Conservation (phyloP, 2,113 vertebrate genomes). For the Chaetura pelagica region DNA sequence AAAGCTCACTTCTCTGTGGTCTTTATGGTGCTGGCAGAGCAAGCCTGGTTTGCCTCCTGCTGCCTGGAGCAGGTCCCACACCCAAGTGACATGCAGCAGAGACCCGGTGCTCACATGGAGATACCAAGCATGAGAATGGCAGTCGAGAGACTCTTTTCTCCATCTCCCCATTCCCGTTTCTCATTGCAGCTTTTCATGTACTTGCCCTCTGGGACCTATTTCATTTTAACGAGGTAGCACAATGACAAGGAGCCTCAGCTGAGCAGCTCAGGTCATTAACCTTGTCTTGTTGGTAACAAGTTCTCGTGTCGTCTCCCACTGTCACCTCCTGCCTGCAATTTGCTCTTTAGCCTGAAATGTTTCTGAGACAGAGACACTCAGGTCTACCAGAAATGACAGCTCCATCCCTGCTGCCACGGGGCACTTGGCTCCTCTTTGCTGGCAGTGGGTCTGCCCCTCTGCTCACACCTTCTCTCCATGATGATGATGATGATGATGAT, state of each 20-base stretch:
- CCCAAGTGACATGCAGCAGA: neutral
- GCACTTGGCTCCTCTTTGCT: neutral
- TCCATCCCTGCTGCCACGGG: neutral
- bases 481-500: neutral
- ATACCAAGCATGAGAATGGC: neutral
- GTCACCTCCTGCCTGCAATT: neutral
- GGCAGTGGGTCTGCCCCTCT: neutral
- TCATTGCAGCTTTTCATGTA: neutral
- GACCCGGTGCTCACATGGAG: neutral
- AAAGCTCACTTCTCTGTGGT: neutral
- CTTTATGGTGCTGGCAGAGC: neutral
- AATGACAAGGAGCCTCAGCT: neutral
- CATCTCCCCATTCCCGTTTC: neutral
- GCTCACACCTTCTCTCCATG: neutral
- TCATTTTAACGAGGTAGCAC: neutral
- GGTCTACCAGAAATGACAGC: neutral
- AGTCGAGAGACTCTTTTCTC: neutral
- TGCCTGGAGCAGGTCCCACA: neutral
- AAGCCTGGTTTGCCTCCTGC: neutral
- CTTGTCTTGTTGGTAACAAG: neutral
- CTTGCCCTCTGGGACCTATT: neutral
- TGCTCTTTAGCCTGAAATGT: neutral
- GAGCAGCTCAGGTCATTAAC: neutral
- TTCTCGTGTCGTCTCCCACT: neutral
- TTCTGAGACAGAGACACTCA: neutral